These are phyloP conservation scores for Hapalemur alaotrensis DNA, from an alignment of 2,797 vertebrate species.

Conservation along the genomic window DNA sequence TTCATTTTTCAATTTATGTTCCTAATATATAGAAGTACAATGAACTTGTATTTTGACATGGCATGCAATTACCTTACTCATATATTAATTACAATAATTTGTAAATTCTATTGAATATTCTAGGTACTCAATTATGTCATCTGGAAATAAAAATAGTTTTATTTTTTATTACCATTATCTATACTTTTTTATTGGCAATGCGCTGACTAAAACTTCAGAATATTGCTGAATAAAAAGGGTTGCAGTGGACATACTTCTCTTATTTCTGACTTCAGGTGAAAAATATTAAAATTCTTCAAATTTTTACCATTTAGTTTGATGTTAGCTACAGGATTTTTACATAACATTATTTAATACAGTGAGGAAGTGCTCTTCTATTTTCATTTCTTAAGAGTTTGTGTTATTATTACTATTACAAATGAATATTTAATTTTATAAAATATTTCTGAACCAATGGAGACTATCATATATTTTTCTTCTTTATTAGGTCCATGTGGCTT, in stretches of 20 bases:
- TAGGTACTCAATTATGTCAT: background rate
- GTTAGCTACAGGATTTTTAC: background rate
- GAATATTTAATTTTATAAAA: background rate
- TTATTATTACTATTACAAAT: background rate
- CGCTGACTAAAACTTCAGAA: background rate
- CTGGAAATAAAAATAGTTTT: background rate
- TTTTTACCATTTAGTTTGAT: background rate
- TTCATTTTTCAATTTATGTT: background rate
- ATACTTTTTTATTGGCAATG: background rate
- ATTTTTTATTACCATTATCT: background rate
- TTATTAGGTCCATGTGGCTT: background rate
- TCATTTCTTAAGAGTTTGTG: background rate
- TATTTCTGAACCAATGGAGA: background rate
- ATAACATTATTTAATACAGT: background rate
- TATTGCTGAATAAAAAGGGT: background rate
- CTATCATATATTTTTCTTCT: background rate
- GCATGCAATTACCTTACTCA: background rate
- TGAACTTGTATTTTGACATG: background rate
- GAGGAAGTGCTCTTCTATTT: background rate
- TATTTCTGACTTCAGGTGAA: background rate
- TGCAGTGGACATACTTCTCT: background rate
- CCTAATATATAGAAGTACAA: background rate
- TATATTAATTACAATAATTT: background rate
- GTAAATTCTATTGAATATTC: background rate
- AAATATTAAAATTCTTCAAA: background rate